A percentile compares a stretch with the other conserved stretches of the same genome.
These are phyloP conservation scores for Pantala flavescens DNA, from an alignment of 1,140 invertebrate species.

Conservation along the genomic window DNA sequence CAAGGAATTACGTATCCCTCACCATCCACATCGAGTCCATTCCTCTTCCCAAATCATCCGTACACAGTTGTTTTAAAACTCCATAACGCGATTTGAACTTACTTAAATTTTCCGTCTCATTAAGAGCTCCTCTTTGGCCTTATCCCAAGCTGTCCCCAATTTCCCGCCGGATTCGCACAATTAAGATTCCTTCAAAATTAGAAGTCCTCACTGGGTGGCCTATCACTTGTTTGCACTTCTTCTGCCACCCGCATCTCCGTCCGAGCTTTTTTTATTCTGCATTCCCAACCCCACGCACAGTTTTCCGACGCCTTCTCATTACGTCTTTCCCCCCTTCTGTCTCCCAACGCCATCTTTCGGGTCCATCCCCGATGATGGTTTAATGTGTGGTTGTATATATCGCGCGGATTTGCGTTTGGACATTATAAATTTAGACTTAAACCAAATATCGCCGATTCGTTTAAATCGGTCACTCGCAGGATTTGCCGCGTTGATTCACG, in stretches of 20 bases:
- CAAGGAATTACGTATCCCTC: too few relatives aligned
- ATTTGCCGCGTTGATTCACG: too few relatives aligned
- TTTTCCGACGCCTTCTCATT: background rate
- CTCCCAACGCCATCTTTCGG: background rate
- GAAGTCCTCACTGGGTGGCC: background rate
- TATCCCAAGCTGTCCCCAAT: background rate
- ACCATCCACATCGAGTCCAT: too few relatives aligned
- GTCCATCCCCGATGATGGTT: background rate
- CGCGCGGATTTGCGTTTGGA: too few relatives aligned
- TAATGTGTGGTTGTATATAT: too few relatives aligned
- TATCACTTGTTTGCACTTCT: background rate
- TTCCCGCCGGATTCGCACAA: background rate
- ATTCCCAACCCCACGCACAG: background rate
- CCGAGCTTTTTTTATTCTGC: background rate
- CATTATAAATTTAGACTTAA: too few relatives aligned
- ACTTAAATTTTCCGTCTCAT: conserved; percentile 1
- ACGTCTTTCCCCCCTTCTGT: background rate
- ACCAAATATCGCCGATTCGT: too few relatives aligned
- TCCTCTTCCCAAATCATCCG: background rate
- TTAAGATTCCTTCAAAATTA: conserved; percentile 4
- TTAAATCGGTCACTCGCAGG: too few relatives aligned
- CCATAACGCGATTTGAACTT: background rate
- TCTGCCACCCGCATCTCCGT: background rate
- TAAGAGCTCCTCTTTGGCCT: background rate
- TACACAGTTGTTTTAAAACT: background rate